phyloP scores from a whole-genome alignment of 2,113 vertebrate genomes.

The Leptodactylus fuscus region DNA sequence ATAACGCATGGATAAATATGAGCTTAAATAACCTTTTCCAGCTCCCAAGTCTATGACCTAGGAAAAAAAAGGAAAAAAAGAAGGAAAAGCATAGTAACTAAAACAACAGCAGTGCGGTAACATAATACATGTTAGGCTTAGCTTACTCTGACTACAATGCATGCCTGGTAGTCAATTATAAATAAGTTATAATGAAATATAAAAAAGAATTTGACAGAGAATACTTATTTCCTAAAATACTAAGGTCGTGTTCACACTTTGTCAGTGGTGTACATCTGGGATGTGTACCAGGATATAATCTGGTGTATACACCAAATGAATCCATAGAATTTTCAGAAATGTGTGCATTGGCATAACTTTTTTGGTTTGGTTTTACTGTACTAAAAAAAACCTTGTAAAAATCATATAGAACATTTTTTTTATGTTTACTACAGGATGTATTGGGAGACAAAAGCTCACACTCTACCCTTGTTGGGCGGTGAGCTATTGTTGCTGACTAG shows the following conservation, averaged over 20 bases:
- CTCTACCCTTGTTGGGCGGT: too few relatives aligned
- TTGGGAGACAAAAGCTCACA: too few relatives aligned
- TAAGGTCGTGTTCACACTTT: neutral
- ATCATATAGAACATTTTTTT: too few relatives aligned
- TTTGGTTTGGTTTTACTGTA: too few relatives aligned
- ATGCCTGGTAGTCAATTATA: neutral
- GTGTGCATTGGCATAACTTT: too few relatives aligned
- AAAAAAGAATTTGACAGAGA: neutral
- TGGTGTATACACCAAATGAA: neutral
- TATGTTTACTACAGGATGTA: too few relatives aligned
- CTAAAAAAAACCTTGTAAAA: too few relatives aligned
- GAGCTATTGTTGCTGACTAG: too few relatives aligned
- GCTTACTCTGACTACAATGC: neutral
- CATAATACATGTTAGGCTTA: neutral
- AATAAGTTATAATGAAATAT: neutral
- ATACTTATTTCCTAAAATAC: neutral
- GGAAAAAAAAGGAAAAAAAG: constrained; percentile 55
- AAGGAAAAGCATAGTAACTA: constrained; percentile 41
- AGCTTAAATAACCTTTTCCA: constrained; percentile 96
- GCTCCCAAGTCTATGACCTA: constrained; percentile 96
- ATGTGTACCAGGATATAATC: neutral
- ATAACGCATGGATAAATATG: constrained; percentile 91
- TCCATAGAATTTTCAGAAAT: neutral
- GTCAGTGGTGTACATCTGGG: neutral
- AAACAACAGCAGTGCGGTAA: constrained; percentile 19